Evolutionary conservation across 2,888 invertebrate species (phyloP).

Genomic region (Melanostoma mellinum): DNA sequence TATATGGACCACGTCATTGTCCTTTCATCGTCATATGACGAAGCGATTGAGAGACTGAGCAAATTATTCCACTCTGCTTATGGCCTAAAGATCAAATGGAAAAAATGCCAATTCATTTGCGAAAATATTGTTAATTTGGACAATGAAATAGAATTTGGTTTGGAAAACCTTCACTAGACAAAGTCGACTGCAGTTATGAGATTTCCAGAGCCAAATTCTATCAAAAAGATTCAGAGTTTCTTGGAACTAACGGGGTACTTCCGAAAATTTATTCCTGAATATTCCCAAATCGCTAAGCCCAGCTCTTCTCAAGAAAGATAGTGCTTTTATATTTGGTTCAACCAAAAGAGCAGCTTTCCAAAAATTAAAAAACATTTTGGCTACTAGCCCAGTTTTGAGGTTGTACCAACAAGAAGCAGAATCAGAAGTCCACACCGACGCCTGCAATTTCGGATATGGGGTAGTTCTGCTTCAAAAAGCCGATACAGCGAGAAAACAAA

Average conservation of each 20-base stretch:
- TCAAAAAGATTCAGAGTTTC: neutral
- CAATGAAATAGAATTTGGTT: slow-evolving; percentile 14
- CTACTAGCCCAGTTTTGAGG: neutral
- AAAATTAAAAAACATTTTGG: slow-evolving; percentile 5
- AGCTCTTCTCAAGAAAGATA: neutral
- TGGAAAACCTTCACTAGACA: slow-evolving; percentile 60
- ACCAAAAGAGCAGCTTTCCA: neutral
- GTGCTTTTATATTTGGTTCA: neutral
- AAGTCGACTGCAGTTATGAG: slow-evolving; percentile 69
- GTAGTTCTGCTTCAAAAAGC: slow-evolving; percentile 74
- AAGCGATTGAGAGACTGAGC: slow-evolving; percentile 8
- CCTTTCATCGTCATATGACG: slow-evolving; percentile 15
- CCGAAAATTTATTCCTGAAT: neutral
- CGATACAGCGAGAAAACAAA: slow-evolving; percentile 72
- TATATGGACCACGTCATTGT: slow-evolving; percentile 7
- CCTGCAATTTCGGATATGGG: slow-evolving; percentile 74
- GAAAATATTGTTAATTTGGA: slow-evolving; percentile 19
- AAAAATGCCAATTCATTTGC: slow-evolving; percentile 27
- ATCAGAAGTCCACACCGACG: slow-evolving; percentile 74
- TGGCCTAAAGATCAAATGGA: slow-evolving; percentile 38
- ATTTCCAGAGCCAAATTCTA: slow-evolving; percentile 70
- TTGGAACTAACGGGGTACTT: slow-evolving; percentile 2
- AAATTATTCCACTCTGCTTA: neutral
- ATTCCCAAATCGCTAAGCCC: slow-evolving; percentile 1
- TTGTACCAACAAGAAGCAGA: slow-evolving; percentile 4